Evolutionary conservation across 2,888 invertebrate genomes (phyloP).

Genomic region (Acanthosoma haemorrhoidale): DNA sequence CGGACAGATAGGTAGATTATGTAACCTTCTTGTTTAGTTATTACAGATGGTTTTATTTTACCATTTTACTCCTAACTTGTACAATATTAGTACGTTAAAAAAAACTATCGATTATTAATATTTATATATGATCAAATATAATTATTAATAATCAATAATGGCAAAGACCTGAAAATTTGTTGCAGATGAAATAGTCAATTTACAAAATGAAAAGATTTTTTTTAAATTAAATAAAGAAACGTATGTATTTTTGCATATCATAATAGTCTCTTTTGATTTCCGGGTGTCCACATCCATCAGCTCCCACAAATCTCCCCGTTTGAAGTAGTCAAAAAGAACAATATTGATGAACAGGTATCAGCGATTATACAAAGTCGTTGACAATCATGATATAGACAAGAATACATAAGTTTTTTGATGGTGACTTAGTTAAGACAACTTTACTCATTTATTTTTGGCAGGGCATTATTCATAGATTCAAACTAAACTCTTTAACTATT

Average conservation of each 20-base stretch:
- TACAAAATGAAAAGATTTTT: background rate
- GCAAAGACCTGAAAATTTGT: constrained; percentile 56
- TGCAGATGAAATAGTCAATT: constrained; percentile 43
- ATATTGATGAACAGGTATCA: no score
- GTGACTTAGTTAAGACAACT: no score
- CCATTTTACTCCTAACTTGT: background rate
- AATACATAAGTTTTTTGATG: background rate
- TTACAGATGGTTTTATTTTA: background rate
- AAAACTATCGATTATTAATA: constrained; percentile 13
- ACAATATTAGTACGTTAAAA: background rate
- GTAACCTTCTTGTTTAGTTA: background rate
- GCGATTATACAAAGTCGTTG: background rate
- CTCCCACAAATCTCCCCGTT: background rate
- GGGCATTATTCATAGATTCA: no score
- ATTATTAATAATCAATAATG: background rate
- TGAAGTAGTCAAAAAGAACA: background rate
- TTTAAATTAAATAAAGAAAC: no score
- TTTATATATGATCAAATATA: constrained; percentile 4
- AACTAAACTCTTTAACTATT: no score
- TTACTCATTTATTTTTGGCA: no score
- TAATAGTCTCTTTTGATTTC: background rate
- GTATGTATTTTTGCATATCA: background rate
- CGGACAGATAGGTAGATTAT: background rate
- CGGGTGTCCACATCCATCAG: background rate
- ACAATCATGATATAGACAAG: background rate